These are phyloP conservation scores for Caenorhabditis sinica DNA, from an alignment of 2,888 invertebrate genomes.

Conservation along the genomic window DNA sequence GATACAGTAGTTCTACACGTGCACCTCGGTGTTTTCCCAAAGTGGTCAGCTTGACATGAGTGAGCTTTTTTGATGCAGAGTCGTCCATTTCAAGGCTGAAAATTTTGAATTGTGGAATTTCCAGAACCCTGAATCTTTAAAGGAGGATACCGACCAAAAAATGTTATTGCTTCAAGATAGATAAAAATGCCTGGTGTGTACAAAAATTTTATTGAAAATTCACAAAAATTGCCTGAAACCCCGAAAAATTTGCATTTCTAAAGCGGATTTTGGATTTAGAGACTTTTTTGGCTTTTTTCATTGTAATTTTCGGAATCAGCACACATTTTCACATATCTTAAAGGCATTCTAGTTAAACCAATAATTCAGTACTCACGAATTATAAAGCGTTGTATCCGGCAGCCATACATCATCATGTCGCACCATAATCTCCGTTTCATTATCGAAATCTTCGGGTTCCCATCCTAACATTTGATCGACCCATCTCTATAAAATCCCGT, in stretches of 20 bases:
- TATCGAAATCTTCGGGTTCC: conserved; percentile 66
- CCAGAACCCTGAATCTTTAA: too few relatives aligned
- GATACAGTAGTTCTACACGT: conserved; percentile 62
- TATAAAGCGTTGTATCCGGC: conserved; percentile 70
- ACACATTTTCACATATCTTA: too few relatives aligned
- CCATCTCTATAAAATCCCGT: conserved; percentile 64
- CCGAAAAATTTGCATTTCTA: too few relatives aligned
- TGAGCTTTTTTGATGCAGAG: conserved; percentile 43
- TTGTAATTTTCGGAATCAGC: too few relatives aligned
- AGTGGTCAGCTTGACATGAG: conserved; percentile 61
- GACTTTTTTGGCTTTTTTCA: neutral
- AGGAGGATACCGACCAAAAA: too few relatives aligned
- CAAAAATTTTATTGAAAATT: neutral
- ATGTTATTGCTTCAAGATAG: too few relatives aligned
- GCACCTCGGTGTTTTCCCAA: conserved; percentile 54
- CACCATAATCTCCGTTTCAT: conserved; percentile 66
- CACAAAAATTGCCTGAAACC: too few relatives aligned
- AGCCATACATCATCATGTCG: conserved; percentile 67
- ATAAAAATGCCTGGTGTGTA: too few relatives aligned
- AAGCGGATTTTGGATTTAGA: too few relatives aligned
- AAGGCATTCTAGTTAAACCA: too few relatives aligned
- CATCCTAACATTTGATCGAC: conserved; percentile 70
- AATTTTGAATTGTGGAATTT: neutral
- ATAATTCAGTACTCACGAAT: too few relatives aligned
- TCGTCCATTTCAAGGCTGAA: conserved; percentile 66